A percentile compares a stretch with the other conserved stretches of the same genome.
Conservation (phyloP, 2,113 vertebrate genomes). For the Apus apus region DNA sequence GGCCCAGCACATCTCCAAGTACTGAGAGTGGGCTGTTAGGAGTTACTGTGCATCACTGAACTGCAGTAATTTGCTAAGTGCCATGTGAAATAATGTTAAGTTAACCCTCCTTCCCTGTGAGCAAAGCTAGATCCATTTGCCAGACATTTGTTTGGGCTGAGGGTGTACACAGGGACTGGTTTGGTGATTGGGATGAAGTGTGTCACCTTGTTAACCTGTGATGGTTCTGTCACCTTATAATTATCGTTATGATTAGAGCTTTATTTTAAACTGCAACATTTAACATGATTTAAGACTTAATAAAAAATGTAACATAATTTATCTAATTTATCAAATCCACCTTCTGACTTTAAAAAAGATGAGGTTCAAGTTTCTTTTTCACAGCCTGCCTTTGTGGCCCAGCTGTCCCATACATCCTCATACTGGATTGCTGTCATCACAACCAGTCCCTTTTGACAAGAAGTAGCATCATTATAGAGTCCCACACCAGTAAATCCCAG, state of each 20-base stretch:
- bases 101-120: neutral
- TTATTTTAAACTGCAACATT: neutral
- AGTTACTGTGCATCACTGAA: neutral
- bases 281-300: neutral
- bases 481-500: neutral
- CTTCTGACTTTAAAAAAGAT: neutral
- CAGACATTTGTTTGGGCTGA: neutral
- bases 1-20: neutral
- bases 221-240: neutral
- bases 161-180: accelerated
- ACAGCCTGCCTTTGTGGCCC: neutral
- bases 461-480: neutral
- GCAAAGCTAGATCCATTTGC: neutral
- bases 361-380: neutral
- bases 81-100: neutral
- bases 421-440: neutral
- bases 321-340: neutral
- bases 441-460: neutral
- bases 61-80: neutral
- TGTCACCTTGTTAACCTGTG: neutral
- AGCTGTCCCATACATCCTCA: neutral
- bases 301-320: neutral
- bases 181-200: neutral
- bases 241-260: neutral
- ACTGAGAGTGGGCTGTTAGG: neutral